These are phyloP conservation scores for Chroicocephalus ridibundus DNA, from an alignment of 2,113 vertebrate genomes.

Conservation along the genomic window DNA sequence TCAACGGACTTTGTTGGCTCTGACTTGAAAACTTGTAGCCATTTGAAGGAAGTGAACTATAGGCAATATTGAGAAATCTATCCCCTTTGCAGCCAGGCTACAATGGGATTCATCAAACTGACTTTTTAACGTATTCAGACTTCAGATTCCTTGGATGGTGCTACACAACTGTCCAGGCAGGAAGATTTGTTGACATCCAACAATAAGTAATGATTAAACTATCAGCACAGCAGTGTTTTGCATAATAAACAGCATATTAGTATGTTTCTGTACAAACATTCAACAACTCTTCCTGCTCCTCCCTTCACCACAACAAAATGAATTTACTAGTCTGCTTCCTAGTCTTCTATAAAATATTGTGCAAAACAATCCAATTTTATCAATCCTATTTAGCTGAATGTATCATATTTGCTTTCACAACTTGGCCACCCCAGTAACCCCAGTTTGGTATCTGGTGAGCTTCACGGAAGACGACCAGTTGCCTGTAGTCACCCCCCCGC, in stretches of 20 bases:
- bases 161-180: neutral
- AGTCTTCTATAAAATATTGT: neutral
- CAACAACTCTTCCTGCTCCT: neutral
- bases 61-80: neutral
- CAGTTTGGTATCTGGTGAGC: neutral
- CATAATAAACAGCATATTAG: neutral
- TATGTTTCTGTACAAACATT: neutral
- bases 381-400: neutral
- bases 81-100: neutral
- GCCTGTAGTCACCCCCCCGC: neutral
- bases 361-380: neutral
- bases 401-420: neutral
- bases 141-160: neutral
- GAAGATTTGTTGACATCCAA: neutral
- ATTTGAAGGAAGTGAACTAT: constrained; percentile 12
- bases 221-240: neutral
- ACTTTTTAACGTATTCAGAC: neutral
- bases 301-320: neutral
- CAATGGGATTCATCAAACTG: neutral
- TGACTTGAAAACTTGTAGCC: neutral
- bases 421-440: neutral
- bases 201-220: neutral
- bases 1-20: neutral
- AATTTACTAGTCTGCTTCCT: neutral
- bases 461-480: neutral